Evolutionary conservation across 2,113 vertebrate genomes (phyloP).

Genomic region (Cardinalis cardinalis): DNA sequence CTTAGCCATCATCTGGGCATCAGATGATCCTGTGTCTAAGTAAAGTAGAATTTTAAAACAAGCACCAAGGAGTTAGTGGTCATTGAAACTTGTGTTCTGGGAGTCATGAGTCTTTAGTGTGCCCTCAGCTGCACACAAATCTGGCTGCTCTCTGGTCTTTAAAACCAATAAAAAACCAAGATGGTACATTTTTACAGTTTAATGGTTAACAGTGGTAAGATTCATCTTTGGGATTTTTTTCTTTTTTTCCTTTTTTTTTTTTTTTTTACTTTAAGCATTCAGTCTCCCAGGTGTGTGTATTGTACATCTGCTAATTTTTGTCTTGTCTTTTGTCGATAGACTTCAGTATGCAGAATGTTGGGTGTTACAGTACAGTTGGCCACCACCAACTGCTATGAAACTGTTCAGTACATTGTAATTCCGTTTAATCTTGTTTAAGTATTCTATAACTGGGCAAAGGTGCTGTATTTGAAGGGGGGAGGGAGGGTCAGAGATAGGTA

Average conservation of each 20-base stretch:
- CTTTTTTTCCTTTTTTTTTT: not conserved
- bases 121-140: not conserved
- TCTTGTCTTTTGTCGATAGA: constrained; percentile 73
- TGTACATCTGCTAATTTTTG: constrained; percentile 66
- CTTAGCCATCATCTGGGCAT: not conserved
- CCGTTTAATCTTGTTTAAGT: constrained; percentile 61
- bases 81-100: constrained; percentile 6
- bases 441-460: constrained; percentile 60
- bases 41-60: constrained; percentile 4
- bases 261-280: constrained; percentile 9
- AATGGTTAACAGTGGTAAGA: constrained; percentile 16
- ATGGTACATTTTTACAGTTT: constrained; percentile 43
- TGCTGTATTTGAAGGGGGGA: constrained; percentile 70
- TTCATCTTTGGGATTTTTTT: constrained; percentile 6
- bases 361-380: constrained; percentile 55
- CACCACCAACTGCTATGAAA: constrained; percentile 57
- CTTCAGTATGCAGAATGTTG: constrained; percentile 68
- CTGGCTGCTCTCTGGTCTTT: constrained; percentile 27
- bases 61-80: not conserved
- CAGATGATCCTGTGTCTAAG: not conserved
- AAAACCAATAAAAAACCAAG: not conserved
- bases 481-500: constrained; percentile 61
- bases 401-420: constrained; percentile 68
- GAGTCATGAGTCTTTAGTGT: not conserved
- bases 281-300: constrained; percentile 65